These are phyloP conservation scores for Glaucopsyche alexis DNA, from an alignment of 2,888 invertebrate genomes.

Conservation along the genomic window DNA sequence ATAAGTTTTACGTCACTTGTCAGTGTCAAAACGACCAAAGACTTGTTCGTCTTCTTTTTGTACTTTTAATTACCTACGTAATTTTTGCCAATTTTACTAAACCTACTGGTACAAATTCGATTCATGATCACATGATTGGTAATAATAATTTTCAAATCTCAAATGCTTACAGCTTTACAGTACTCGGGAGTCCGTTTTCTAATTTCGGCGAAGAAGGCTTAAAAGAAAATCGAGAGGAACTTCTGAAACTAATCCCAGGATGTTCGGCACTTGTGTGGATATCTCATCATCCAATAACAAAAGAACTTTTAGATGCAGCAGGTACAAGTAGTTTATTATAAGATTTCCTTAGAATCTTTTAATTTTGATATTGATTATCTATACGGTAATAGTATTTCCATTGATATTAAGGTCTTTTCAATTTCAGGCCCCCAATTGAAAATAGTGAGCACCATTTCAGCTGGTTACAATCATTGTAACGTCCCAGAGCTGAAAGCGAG, in stretches of 20 bases:
- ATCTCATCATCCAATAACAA: constrained; percentile 67
- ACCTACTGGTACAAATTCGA: neutral
- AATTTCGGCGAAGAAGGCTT: constrained; percentile 62
- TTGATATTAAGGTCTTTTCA: too few relatives aligned
- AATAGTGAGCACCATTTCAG: constrained; percentile 90
- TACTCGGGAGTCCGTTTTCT: constrained; percentile 55
- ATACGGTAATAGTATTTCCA: too few relatives aligned
- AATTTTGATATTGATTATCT: too few relatives aligned
- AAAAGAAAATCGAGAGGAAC: constrained; percentile 66
- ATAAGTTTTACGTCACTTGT: neutral
- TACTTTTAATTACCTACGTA: neutral
- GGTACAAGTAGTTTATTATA: constrained; percentile 60
- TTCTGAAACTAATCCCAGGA: constrained; percentile 80
- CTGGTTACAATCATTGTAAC: constrained; percentile 93
- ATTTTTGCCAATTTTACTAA: neutral
- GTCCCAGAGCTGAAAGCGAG: constrained; percentile 85
- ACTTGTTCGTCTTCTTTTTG: neutral
- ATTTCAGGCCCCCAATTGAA: constrained; percentile 84
- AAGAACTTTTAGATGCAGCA: constrained; percentile 82
- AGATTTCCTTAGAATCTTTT: neutral
- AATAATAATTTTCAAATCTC: neutral
- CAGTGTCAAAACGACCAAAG: neutral
- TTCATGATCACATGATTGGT: too few relatives aligned
- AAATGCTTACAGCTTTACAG: constrained; percentile 59
- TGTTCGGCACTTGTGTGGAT: constrained; percentile 82